A percentile compares a stretch with the other conserved stretches of the same genome.
These are phyloP conservation scores for Lagorchestes hirsutus DNA, from an alignment of 2,797 vertebrate genomes.

Conservation along the genomic window DNA sequence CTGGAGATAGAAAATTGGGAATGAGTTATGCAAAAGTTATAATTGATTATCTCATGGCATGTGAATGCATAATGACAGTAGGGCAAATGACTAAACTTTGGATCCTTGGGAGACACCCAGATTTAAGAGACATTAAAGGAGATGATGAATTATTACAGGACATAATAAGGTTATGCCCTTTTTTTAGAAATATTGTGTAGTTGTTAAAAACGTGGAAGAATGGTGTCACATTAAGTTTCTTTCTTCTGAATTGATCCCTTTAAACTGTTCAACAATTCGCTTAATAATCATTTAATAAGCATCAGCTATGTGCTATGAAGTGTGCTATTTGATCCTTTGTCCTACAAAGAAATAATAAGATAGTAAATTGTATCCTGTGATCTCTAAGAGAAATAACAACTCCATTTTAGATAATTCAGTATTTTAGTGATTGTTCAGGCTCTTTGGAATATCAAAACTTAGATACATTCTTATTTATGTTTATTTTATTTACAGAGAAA, in stretches of 20 bases:
- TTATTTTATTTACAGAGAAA: conserved; percentile 67
- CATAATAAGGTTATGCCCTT: background rate
- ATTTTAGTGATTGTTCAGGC: background rate
- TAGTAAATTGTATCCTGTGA: conserved; percentile 25
- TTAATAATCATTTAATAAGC: background rate
- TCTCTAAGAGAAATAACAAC: background rate
- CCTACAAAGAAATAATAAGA: background rate
- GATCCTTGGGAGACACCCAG: background rate
- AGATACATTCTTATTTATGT: conserved; percentile 64
- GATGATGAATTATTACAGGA: background rate
- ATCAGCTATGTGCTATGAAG: background rate
- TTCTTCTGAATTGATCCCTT: background rate
- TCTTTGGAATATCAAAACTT: conserved; percentile 53
- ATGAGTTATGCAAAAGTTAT: background rate
- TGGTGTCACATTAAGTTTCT: background rate
- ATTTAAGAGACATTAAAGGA: background rate
- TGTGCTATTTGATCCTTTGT: background rate
- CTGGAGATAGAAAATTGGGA: background rate
- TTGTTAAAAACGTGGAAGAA: background rate
- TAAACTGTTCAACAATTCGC: background rate
- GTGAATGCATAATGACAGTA: background rate
- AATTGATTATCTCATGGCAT: background rate
- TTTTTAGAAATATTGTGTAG: background rate
- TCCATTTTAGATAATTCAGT: conserved; percentile 14
- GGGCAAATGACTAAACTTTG: background rate